Conservation (phyloP, 2,888 invertebrate genomes). For the Dendrolimus pini region DNA sequence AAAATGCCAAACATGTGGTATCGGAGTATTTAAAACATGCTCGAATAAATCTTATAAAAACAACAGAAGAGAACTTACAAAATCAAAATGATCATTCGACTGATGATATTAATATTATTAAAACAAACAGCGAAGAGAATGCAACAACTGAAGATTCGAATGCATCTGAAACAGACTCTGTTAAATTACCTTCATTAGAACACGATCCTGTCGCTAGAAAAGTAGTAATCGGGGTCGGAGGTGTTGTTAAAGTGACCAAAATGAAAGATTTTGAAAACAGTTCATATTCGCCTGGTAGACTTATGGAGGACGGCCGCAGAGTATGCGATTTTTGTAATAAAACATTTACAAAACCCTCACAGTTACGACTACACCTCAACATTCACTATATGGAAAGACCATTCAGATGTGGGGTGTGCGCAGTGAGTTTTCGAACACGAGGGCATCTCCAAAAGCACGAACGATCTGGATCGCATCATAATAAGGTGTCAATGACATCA, state of each 20-base stretch:
- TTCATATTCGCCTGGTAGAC: constrained; percentile 68
- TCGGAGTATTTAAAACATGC: constrained; percentile 81
- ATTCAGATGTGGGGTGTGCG: constrained; percentile 93
- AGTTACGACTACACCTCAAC: constrained; percentile 93
- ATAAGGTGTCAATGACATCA: constrained; percentile 93
- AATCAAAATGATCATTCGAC: constrained; percentile 42
- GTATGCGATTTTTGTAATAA: constrained; percentile 93
- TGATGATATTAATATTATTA: constrained; percentile 39
- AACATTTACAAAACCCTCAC: constrained; percentile 93
- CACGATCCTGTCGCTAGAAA: constrained; percentile 73
- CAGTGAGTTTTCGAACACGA: constrained; percentile 91
- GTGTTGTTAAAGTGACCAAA: constrained; percentile 75
- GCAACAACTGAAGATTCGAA: constrained; percentile 38
- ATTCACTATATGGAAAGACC: constrained; percentile 97
- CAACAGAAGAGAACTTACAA: constrained; percentile 46
- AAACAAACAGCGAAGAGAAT: constrained; percentile 43
- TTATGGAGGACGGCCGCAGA: constrained; percentile 85
- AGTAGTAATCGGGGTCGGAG: constrained; percentile 80
- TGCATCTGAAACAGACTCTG: constrained; percentile 43
- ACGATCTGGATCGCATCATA: constrained; percentile 93
- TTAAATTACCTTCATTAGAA: constrained; percentile 49
- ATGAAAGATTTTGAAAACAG: constrained; percentile 66
- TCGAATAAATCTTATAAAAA: constrained; percentile 58
- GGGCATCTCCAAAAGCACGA: constrained; percentile 96
- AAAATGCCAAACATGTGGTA: constrained; percentile 80